Percentiles rank a stretch among this genome's conserved stretches.
phyloP scores from a whole-genome alignment of 2,797 vertebrate genomes.

The Sebastes hubbsi region DNA sequence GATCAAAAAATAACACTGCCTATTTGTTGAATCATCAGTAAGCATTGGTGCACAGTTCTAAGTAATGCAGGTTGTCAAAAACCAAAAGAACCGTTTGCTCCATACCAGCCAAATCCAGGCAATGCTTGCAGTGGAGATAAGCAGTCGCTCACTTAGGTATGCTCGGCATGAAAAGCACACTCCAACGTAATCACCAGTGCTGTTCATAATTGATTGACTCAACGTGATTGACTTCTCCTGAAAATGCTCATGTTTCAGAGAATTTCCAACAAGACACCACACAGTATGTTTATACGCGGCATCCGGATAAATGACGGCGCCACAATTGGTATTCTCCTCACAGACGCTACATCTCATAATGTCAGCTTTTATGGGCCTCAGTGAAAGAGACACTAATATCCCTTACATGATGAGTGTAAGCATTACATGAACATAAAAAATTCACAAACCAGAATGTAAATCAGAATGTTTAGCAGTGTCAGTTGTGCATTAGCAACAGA shows the following conservation, averaged over 20 bases:
- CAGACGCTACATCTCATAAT: constrained; percentile 38
- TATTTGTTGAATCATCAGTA: not conserved
- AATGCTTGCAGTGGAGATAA: not conserved
- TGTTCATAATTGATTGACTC: constrained; percentile 49
- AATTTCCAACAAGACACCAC: constrained; percentile 49
- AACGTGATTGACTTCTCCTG: constrained; percentile 56
- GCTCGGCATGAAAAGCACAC: constrained; percentile 26
- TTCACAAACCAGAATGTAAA: constrained; percentile 58
- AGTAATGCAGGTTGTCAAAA: not conserved
- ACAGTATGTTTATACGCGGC: constrained; percentile 8
- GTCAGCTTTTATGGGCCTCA: constrained; percentile 56
- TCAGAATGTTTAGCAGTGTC: constrained; percentile 47
- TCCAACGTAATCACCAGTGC: constrained; percentile 20
- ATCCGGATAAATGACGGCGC: not conserved
- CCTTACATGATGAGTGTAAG: constrained; percentile 52
- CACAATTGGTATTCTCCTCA: constrained; percentile 48
- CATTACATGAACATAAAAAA: constrained; percentile 51
- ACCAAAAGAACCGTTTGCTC: not conserved
- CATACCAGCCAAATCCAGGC: not conserved
- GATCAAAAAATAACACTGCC: not conserved
- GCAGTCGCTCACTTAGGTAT: constrained; percentile 7
- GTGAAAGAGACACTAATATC: constrained; percentile 64
- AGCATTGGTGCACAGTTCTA: not conserved
- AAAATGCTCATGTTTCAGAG: constrained; percentile 48
- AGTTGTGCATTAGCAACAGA: constrained; percentile 37